Conservation (phyloP, 2,888 invertebrate genomes). For the Acanthosepion lycidas region DNA sequence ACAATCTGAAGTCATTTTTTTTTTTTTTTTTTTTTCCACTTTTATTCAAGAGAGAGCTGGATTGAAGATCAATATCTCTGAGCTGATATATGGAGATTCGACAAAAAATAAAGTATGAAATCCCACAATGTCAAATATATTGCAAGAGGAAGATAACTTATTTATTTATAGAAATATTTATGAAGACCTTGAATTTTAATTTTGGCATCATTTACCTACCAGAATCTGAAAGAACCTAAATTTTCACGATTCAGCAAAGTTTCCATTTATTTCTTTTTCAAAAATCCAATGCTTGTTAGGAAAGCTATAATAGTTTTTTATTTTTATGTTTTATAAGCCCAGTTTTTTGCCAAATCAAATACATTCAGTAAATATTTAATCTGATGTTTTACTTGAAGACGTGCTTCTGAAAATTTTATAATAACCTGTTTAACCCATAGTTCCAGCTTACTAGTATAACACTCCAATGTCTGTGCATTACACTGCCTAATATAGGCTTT, state of each 20-base stretch:
- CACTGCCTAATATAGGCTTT: too few species aligned
- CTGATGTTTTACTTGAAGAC: too few species aligned
- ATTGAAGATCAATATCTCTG: not conserved
- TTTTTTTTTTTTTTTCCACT: not conserved
- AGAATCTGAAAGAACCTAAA: not conserved
- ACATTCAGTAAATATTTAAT: too few species aligned
- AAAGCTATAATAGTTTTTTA: too few species aligned
- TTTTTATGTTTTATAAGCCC: too few species aligned
- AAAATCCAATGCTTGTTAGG: too few species aligned
- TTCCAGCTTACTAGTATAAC: too few species aligned
- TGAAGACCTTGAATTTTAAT: constrained; percentile 1
- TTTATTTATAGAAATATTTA: not conserved
- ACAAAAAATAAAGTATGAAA: not conserved
- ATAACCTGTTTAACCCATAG: too few species aligned
- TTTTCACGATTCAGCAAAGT: not conserved
- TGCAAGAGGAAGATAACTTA: not conserved
- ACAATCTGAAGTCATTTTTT: not conserved
- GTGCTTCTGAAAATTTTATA: too few species aligned
- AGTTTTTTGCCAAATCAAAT: too few species aligned
- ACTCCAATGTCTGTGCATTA: too few species aligned
- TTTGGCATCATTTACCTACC: not conserved
- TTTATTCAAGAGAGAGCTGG: not conserved
- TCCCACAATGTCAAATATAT: constrained; percentile 10
- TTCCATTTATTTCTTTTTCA: too few species aligned
- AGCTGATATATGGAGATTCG: not conserved